Conservation (phyloP, 2,888 invertebrate species). For the Cartodere bifasciata region DNA sequence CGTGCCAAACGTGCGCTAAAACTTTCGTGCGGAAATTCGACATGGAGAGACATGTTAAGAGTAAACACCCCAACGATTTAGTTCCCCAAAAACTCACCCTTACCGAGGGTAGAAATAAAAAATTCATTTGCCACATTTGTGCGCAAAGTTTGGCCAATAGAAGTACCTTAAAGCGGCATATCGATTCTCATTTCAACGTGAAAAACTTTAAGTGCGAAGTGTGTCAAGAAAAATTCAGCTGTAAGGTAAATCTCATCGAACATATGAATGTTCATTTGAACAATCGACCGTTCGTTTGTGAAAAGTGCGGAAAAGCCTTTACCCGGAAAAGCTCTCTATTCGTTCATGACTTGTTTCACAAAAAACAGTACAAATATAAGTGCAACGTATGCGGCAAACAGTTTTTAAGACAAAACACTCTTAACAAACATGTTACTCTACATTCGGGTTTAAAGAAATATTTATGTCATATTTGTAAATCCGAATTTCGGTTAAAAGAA, state of each 20-base stretch:
- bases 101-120: slow-evolving; percentile 30
- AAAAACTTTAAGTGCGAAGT: slow-evolving; percentile 39
- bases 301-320: slow-evolving; percentile 40
- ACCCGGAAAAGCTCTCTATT: slow-evolving; percentile 38
- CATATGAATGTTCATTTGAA: slow-evolving; percentile 39
- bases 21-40: slow-evolving; percentile 30
- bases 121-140: slow-evolving; percentile 41
- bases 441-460: slow-evolving; percentile 44
- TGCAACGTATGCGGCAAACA: slow-evolving; percentile 41
- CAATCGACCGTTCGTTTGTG: slow-evolving; percentile 38
- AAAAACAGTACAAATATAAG: slow-evolving; percentile 24
- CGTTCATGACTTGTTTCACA: slow-evolving; percentile 21
- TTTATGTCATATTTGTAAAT: slow-evolving; percentile 39
- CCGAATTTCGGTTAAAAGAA: slow-evolving; percentile 36
- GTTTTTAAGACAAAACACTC: slow-evolving; percentile 41
- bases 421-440: slow-evolving; percentile 40
- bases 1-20: slow-evolving; percentile 20
- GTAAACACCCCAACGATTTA: slow-evolving; percentile 30
- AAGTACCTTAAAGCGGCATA: slow-evolving; percentile 42
- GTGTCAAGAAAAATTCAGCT: slow-evolving; percentile 39
- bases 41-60: slow-evolving; percentile 27
- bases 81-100: slow-evolving; percentile 39
- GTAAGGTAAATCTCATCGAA: slow-evolving; percentile 37
- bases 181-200: slow-evolving; percentile 35
- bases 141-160: slow-evolving; percentile 38